Base-by-base conservation (phyloP, 2,797 vertebrate species). In the Erpetoichthys calabaricus region DNA sequence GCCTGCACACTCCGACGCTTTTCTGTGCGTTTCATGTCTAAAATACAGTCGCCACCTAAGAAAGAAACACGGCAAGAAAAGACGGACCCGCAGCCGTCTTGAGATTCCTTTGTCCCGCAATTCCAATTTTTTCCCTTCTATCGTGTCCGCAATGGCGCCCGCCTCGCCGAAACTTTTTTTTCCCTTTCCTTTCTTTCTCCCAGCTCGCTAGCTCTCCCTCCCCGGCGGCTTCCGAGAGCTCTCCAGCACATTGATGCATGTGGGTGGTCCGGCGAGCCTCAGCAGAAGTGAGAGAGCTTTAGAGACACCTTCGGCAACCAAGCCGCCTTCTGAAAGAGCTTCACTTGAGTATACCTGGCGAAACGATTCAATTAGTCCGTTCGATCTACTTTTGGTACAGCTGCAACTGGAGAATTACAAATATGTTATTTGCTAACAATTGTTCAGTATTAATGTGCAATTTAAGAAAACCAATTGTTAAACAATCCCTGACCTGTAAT, bases 131-230 rank as follows among this genome's bases (percentile, higher is more conserved):
- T 25, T 25, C 25, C 25, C 25, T 25, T 25, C 25, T 25, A 45
- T n/a, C 47, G 70, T 62, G 67, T 73, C 65, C 72, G 66, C 75
- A 82, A 81, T 80, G 79, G 77, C 75, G 69, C 67, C 70, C 70
- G 65, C 70, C 72, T 45, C 59, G 47, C 46, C 52, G 41, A 44
- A n/a, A n/a, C n/a, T 46, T 53, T 58, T 56, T 43, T 59, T 59
- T 53, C 58, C 63, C 63, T 68, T 67, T 65, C 55, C 41, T 62
- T 44, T 68, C 47, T 46, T 51, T 47, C 45, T 60, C 57, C 59
- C 54, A 52, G 56, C 59, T 60, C 45, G 55, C 47, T 44, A 57
- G 56, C 7, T n/a, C 50, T 55, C 59, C 53, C 59, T 57, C 42
- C 43, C 45, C 47, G 25, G 49, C 57, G 47, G n/a, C 42, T 44